Base-by-base conservation (phyloP, 2,797 vertebrate species). In the Macrochelys suwanniensis region DNA sequence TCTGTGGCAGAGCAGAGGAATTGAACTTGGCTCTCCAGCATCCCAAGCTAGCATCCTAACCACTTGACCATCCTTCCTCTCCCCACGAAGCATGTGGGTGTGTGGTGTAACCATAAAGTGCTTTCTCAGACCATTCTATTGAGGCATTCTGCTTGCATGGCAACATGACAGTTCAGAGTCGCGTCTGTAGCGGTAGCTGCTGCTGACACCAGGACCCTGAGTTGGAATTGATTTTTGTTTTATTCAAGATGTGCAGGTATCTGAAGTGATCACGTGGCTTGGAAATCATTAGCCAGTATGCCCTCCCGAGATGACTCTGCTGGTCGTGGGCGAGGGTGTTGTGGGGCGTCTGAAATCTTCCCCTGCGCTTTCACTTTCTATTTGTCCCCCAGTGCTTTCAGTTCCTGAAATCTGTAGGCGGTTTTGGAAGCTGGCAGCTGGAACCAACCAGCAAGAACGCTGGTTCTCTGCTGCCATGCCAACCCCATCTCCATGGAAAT, bases 401-500 rank as follows among this genome's bases (percentile, higher is more conserved):
- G 82, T 94, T 97, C 93, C 93, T 76, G 49, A 94, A 61, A 5
- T 95, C 96, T 4, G 96, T 90, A 94, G 97, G 97, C 13, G 96
- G 96, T 31, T 94, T 86, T 95, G 96, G 95, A 97, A 95, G 37
- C 76, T 17, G 93, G 78, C 97, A 97, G 94, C 97, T 94, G 94
- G 96, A 97, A 95, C 96, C 95, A 96, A 84, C 89, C 57, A 45
- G 80, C 61, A 84, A 37, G 84, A 92, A 94, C 76, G 33, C 96
- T 11, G 4, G 87, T 68, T 93, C 61, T 57, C 53, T 2, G 97
- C 97, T 97, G 90, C 95, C 95, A 97, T 98, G 97, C 97, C 97
- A 97, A 98, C 97, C 92, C 91, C 37, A 95, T 98, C 95, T 78
- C 97, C 96, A 97, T 98, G 97, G 97, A 92, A 33, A 97, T 96